A percentile compares a stretch with the other conserved stretches of the same genome.
These are phyloP conservation scores for Drosophila villosipedis DNA, from an alignment of 2,888 invertebrate species.

Conservation along the genomic window DNA sequence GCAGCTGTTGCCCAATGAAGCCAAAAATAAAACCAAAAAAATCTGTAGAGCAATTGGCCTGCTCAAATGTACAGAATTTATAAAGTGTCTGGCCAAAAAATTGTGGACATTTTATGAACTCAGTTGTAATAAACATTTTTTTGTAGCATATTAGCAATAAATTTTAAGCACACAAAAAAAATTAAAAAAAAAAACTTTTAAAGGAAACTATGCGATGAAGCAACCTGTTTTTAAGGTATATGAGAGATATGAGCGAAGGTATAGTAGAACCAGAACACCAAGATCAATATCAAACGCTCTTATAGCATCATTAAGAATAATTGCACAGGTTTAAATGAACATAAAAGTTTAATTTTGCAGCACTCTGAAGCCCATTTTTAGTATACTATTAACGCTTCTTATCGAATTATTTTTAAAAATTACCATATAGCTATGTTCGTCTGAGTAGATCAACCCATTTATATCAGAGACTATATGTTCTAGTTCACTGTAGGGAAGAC, in stretches of 20 bases:
- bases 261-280: neutral
- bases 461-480: neutral
- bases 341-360: no score
- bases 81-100: slow-evolving; percentile 11
- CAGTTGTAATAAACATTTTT: neutral
- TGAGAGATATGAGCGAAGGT: neutral
- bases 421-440: no score
- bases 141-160: neutral
- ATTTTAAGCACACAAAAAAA: neutral
- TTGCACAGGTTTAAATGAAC: neutral
- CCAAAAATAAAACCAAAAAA: slow-evolving; percentile 30
- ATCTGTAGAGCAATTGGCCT: slow-evolving; percentile 5
- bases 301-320: neutral
- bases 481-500: no score
- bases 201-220: neutral
- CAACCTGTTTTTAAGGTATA: no score
- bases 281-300: neutral
- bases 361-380: neutral
- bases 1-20: slow-evolving; percentile 46
- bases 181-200: neutral
- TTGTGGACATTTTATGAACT: neutral
- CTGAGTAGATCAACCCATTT: no score
- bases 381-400: neutral
- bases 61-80: slow-evolving; percentile 15
- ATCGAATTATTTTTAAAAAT: neutral